These are phyloP conservation scores for Pseudobourletiella spinata DNA, from an alignment of 1,140 invertebrate genomes.

Conservation along the genomic window DNA sequence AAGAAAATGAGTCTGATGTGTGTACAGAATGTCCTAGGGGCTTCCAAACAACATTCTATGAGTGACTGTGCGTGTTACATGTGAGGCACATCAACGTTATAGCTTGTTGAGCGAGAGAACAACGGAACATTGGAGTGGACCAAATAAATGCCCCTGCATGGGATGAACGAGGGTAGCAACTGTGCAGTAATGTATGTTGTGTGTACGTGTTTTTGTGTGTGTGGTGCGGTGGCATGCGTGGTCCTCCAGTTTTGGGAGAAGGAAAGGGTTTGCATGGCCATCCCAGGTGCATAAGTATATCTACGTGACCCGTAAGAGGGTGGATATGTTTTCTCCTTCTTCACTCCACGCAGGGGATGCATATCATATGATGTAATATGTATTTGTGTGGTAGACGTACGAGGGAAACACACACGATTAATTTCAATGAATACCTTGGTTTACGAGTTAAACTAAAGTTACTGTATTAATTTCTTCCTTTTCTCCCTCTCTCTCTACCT, in stretches of 20 bases:
- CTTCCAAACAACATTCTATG: no score
- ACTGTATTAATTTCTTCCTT: not conserved
- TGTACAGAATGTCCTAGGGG: no score
- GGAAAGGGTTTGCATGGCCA: not conserved
- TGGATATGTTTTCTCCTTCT: slow-evolving; percentile 1
- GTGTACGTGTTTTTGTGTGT: slow-evolving; percentile 3
- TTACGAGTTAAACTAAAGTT: not conserved
- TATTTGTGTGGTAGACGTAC: no score
- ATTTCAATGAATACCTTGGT: slow-evolving; percentile 7
- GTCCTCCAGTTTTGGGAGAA: no score
- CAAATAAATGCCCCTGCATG: not conserved
- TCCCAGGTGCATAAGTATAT: not conserved
- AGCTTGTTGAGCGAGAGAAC: no score
- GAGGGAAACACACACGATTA: not conserved
- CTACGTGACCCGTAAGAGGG: not conserved
- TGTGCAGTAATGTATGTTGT: slow-evolving; percentile 1
- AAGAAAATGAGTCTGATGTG: no score
- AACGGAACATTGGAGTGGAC: slow-evolving; percentile 4
- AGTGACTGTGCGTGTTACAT: not conserved
- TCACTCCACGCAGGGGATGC: not conserved
- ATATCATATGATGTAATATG: no score
- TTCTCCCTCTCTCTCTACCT: not conserved
- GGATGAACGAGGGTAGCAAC: not conserved
- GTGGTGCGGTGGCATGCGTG: no score
- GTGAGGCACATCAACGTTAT: no score